Evolutionary conservation across 1,140 invertebrate genomes (phyloP).

Genomic region (Tribolium castaneum): DNA sequence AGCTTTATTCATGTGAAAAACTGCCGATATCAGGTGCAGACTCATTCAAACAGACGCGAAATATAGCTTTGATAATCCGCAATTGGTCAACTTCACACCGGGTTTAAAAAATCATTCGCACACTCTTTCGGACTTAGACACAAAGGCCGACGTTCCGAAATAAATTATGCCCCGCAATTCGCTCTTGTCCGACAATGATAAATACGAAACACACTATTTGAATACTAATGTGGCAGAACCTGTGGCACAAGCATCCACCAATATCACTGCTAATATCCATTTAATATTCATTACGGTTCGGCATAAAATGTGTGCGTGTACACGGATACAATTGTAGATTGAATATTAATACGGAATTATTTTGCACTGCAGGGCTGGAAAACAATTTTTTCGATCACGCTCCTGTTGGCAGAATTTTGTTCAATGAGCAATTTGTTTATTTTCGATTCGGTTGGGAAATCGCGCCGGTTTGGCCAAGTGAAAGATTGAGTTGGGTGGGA

Average conservation of each 20-base stretch:
- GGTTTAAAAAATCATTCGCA: background rate
- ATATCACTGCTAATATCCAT: slow-evolving; percentile 35
- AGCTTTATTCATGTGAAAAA: slow-evolving; percentile 26
- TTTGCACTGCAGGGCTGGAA: background rate
- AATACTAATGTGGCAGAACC: slow-evolving; percentile 35
- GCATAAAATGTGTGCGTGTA: slow-evolving; percentile 27
- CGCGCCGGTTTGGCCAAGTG: background rate
- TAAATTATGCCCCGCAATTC: slow-evolving; percentile 12
- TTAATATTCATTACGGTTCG: slow-evolving; percentile 31
- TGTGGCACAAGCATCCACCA: slow-evolving; percentile 21
- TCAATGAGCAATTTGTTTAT: background rate
- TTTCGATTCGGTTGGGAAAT: background rate
- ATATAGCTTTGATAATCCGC: background rate
- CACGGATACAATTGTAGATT: slow-evolving; percentile 18
- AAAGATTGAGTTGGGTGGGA: background rate
- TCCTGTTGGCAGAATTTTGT: background rate
- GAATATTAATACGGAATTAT: slow-evolving; percentile 14
- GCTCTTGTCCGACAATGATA: slow-evolving; percentile 12
- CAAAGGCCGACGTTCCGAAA: slow-evolving; percentile 5
- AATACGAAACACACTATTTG: slow-evolving; percentile 23
- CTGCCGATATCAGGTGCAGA: slow-evolving; percentile 25
- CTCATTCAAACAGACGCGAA: slow-evolving; percentile 1
- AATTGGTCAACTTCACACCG: slow-evolving; percentile 4
- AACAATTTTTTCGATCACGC: background rate
- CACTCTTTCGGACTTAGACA: background rate